Evolutionary conservation across 2,797 vertebrate genomes (phyloP).

Genomic region (Rhabdomys pumilio): DNA sequence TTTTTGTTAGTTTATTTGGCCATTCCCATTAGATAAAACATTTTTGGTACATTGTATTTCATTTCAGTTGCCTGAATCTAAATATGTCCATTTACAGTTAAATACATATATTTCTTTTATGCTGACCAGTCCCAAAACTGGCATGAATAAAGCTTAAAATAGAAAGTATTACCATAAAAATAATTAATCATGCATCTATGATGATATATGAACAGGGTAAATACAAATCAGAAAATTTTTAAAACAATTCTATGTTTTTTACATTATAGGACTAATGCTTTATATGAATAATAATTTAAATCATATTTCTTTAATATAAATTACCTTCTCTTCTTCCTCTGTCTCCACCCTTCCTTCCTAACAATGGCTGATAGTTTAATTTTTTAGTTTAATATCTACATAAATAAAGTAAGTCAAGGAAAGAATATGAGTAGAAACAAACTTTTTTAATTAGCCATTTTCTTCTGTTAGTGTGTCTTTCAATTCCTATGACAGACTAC

Average conservation of each 20-base stretch:
- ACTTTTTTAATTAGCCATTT: background rate
- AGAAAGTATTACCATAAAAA: background rate
- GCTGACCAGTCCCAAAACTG: background rate
- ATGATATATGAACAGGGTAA: background rate
- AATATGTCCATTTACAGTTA: constrained; percentile 28
- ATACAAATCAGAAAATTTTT: background rate
- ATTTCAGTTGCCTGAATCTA: constrained; percentile 15
- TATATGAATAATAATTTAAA: background rate
- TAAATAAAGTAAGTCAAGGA: background rate
- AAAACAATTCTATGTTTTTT: background rate
- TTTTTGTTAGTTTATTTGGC: constrained; percentile 34
- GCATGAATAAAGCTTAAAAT: background rate
- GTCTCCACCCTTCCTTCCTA: background rate
- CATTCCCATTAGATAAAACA: constrained; percentile 32
- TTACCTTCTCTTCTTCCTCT: background rate
- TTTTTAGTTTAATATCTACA: background rate
- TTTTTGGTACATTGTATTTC: constrained; percentile 32
- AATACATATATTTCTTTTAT: background rate
- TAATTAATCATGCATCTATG: background rate
- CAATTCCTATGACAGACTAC: background rate
- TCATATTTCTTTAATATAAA: background rate
- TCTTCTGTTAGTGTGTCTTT: background rate
- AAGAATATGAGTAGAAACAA: background rate
- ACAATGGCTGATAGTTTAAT: background rate
- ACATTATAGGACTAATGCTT: background rate